These are phyloP conservation scores for Caenorhabditis afra DNA, from an alignment of 2,888 invertebrate species.

Conservation along the genomic window DNA sequence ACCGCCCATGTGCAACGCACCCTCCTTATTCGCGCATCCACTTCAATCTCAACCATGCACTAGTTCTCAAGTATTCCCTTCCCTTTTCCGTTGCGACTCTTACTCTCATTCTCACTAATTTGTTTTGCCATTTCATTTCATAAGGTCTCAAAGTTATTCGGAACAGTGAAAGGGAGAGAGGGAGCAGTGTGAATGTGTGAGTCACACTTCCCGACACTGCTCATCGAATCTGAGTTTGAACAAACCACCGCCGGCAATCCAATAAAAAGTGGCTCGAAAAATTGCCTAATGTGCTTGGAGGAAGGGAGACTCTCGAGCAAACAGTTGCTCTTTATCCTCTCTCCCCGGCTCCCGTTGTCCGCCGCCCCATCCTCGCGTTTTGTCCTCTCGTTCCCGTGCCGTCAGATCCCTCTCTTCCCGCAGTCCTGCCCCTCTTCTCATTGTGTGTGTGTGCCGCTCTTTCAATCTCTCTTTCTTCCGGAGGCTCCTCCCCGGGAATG, in stretches of 20 bases:
- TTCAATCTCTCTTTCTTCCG: not conserved
- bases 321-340: constrained; percentile 48
- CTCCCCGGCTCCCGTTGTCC: not conserved
- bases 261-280: constrained; percentile 51
- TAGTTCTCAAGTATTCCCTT: constrained; percentile 40
- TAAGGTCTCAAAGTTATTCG: no score
- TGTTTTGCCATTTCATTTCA: not conserved
- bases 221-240: not conserved
- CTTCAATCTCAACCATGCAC: constrained; percentile 29
- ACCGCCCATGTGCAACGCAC: constrained; percentile 53
- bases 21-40: constrained; percentile 46
- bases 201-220: constrained; percentile 2
- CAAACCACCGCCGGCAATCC: constrained; percentile 43
- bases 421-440: not conserved
- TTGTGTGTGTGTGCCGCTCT: not conserved
- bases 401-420: constrained; percentile 18
- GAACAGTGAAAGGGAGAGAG: no score
- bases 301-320: constrained; percentile 41
- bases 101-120: no score
- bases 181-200: not conserved
- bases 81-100: constrained; percentile 23
- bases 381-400: constrained; percentile 38
- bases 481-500: constrained; percentile 46
- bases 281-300: constrained; percentile 60
- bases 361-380: constrained; percentile 10